Evolutionary conservation across 2,113 vertebrate genomes (phyloP).

Genomic region (Brevimyrus niger): DNA sequence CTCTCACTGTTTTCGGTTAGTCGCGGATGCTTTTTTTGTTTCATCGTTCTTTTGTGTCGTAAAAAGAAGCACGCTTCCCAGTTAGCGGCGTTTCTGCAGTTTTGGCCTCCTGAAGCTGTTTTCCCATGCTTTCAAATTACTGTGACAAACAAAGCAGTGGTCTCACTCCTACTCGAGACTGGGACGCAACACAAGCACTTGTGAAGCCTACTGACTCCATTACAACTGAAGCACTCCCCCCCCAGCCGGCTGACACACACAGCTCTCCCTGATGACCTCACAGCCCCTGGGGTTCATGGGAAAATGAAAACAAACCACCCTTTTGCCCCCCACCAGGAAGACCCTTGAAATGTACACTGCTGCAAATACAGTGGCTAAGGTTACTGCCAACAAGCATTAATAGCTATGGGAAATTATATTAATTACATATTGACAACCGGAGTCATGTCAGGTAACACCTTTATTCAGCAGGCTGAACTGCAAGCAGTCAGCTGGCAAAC

Average conservation of each 20-base stretch:
- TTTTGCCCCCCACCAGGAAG: not conserved
- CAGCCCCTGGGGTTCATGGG: not conserved
- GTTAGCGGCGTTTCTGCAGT: not conserved
- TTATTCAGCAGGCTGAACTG: not conserved
- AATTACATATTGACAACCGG: not conserved
- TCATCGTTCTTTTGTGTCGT: not conserved
- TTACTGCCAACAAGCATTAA: not conserved
- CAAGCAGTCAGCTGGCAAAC: not conserved
- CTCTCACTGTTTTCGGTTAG: not conserved
- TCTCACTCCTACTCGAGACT: not conserved
- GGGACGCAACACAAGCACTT: not conserved
- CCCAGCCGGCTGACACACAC: not conserved
- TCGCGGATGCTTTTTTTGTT: not conserved
- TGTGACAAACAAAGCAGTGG: not conserved
- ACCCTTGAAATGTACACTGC: not conserved
- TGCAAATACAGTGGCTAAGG: not conserved
- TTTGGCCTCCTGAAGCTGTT: not conserved
- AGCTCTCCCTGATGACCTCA: not conserved
- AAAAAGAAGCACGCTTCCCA: not conserved
- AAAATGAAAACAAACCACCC: not conserved
- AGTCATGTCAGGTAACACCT: not conserved
- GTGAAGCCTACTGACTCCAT: not conserved
- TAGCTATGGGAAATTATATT: not conserved
- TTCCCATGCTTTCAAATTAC: not conserved
- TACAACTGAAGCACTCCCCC: not conserved